These are phyloP conservation scores for Dendropsophus ebraccatus DNA, from an alignment of 2,113 vertebrate species.

Conservation along the genomic window DNA sequence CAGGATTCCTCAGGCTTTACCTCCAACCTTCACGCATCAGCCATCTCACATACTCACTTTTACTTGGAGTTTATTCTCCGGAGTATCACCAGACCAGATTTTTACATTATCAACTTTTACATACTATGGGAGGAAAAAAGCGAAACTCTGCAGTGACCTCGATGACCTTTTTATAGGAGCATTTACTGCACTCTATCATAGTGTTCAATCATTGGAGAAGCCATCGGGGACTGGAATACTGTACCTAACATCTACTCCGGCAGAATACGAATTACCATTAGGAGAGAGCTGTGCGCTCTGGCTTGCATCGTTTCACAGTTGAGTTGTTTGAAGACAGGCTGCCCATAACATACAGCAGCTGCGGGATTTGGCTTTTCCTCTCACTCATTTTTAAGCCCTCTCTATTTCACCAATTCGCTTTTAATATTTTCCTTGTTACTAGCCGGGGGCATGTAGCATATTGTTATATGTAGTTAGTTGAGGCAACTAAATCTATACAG, in stretches of 20 bases:
- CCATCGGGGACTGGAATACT: constrained; percentile 23
- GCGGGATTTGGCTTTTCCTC: constrained; percentile 57
- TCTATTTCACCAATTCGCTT: constrained; percentile 32
- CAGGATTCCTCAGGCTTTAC: neutral
- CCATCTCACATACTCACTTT: neutral
- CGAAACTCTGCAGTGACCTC: constrained; percentile 45
- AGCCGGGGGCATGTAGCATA: constrained; percentile 37
- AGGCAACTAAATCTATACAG: constrained; percentile 48
- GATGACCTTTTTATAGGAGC: constrained; percentile 61
- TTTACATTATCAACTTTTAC: constrained; percentile 18
- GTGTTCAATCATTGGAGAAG: constrained; percentile 38
- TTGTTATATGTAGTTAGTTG: constrained; percentile 60
- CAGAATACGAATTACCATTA: constrained; percentile 59
- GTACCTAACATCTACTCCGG: neutral
- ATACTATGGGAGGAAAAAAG: neutral
- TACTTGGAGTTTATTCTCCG: neutral
- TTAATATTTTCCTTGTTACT: constrained; percentile 59
- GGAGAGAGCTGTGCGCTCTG: constrained; percentile 64
- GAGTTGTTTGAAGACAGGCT: constrained; percentile 67
- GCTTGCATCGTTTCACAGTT: constrained; percentile 71
- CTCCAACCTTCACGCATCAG: neutral
- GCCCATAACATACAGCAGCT: constrained; percentile 67
- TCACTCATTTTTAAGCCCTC: constrained; percentile 59
- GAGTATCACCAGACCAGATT: neutral
- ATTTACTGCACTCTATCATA: constrained; percentile 45